phyloP scores from a whole-genome alignment of 2,113 vertebrate genomes.

The Neolamprologus devosi region DNA sequence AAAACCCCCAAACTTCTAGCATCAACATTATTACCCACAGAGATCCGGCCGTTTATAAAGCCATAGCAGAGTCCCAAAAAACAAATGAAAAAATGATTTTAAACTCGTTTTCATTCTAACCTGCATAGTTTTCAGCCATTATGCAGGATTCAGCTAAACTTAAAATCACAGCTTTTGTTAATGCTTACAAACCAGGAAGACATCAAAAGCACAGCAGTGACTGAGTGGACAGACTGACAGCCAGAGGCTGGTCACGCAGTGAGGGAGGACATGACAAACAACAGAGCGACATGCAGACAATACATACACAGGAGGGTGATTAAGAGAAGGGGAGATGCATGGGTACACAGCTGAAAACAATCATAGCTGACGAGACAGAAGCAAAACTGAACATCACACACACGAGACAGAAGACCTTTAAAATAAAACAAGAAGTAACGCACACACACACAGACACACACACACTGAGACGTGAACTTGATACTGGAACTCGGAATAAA shows the following conservation, averaged over 20 bases:
- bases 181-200: background rate
- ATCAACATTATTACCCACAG: background rate
- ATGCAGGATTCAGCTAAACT: background rate
- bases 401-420: background rate
- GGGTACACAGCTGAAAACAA: background rate
- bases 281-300: background rate
- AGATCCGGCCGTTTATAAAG: background rate
- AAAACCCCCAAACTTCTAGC: rapidly evolving
- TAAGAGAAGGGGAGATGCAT: background rate
- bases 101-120: background rate
- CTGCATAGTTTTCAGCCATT: background rate
- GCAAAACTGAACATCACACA: background rate
- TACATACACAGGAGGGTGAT: background rate
- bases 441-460: background rate
- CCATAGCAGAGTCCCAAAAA: background rate
- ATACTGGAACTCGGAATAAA: background rate
- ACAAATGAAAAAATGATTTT: background rate
- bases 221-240: background rate
- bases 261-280: background rate
- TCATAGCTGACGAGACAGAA: background rate
- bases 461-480: background rate
- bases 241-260: background rate
- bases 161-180: background rate
- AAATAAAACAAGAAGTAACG: background rate
- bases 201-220: background rate